Evolutionary conservation across 1,140 invertebrate species (phyloP), one percentile per base, ranked within the genome.

Genomic region (Drosophila lini): DNA sequence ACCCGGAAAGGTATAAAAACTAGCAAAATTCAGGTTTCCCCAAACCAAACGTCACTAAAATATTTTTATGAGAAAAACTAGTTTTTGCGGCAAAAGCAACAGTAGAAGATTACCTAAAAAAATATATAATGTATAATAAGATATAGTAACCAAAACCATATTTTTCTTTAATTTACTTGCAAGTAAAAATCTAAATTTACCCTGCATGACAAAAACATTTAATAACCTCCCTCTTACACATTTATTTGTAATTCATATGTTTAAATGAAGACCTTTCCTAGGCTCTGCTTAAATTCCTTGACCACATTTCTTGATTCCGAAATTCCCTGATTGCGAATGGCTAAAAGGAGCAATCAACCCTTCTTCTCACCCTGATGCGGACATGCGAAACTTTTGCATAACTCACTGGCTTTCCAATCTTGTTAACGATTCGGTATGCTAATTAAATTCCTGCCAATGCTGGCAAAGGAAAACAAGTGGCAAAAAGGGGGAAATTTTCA

Each of bases 351-450:
- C 19, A 47, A 31, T 42, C 19, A 69, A 58, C 64, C 64, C 50
- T 48, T 42, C 25, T 31, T 44, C 40, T 13, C 44, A 16, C 19
- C 19, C 47, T 8, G n/a, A 15, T 13, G 10, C 25, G 50, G 41
- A 44, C 15, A 19, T 74, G 74, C 62, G 13, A 75, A 76, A 76
- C 47, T 76, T 67, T 50, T 44, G 74, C 74, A 88, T 88, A 88
- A 86, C 83, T 82, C 74, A 88, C 67, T 67, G 80, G 67, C 59
- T 59, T 81, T 78, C 45, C 62, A 82, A 88, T 89, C 84, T 88
- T 89, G 83, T 83, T 88, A 86, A 89, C 82, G 76, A 89, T 86
- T 89, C 68, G 70, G 79, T 61, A 64, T 78, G 80, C 83, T 88
- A 88, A 88, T 88, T 88, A 88, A 88, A 88, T 89, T 88, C 84